These are phyloP conservation scores for Etheostoma cragini DNA, from an alignment of 2,113 vertebrate species.

Conservation along the genomic window DNA sequence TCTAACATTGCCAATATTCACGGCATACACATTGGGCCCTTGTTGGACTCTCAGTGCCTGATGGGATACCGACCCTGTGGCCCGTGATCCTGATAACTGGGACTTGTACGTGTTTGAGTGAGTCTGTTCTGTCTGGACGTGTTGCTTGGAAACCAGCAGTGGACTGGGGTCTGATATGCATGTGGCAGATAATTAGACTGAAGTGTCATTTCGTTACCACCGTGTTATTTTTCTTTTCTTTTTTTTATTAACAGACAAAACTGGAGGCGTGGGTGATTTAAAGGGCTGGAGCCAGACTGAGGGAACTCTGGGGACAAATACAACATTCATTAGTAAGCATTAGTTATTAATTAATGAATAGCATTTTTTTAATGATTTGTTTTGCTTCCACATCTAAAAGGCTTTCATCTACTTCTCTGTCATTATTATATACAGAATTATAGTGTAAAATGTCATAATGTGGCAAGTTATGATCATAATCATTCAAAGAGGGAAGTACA, in stretches of 20 bases:
- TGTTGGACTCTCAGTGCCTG: constrained; percentile 2
- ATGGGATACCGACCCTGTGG: constrained; percentile 32
- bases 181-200: constrained; percentile 20
- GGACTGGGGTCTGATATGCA: constrained; percentile 28
- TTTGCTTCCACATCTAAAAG: background rate
- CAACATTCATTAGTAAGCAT: background rate
- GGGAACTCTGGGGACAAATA: background rate
- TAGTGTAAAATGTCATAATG: background rate
- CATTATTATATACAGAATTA: background rate
- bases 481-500: background rate
- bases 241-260: background rate
- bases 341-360: too few species aligned
- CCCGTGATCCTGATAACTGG: constrained; percentile 33
- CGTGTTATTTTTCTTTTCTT: constrained; percentile 14
- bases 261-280: background rate
- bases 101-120: constrained; percentile 16
- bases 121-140: constrained; percentile 18
- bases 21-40: background rate
- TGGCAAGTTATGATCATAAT: too few species aligned
- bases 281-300: background rate
- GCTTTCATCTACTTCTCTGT: background rate
- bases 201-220: constrained; percentile 36
- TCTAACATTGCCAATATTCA: background rate
- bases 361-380: background rate
- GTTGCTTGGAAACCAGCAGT: constrained; percentile 55